Evolutionary conservation across 1,140 invertebrate species (phyloP).

Genomic region (Leucophenga varia): DNA sequence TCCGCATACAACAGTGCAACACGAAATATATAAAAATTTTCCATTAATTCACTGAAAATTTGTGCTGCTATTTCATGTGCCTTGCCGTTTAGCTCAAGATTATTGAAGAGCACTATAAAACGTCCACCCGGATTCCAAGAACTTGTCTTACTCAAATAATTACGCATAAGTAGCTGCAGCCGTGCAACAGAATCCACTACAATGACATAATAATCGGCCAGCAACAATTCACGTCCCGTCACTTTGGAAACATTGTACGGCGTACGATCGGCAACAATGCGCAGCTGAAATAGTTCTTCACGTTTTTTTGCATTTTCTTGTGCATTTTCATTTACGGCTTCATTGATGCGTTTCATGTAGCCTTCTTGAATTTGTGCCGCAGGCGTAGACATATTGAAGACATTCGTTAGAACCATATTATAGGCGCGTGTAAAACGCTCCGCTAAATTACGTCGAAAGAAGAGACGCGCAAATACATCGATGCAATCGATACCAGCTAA

Average conservation of each 20-base stretch:
- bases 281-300: slow-evolving; percentile 32
- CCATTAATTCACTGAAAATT: slow-evolving; percentile 35
- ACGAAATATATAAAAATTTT: slow-evolving; percentile 39
- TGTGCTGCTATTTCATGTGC: slow-evolving; percentile 21
- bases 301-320: background rate
- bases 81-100: slow-evolving; percentile 11
- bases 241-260: background rate
- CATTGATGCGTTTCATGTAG: slow-evolving; percentile 33
- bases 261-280: slow-evolving; percentile 30
- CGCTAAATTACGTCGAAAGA: slow-evolving; percentile 30
- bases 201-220: slow-evolving; percentile 43
- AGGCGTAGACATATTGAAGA: slow-evolving; percentile 37
- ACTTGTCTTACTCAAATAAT: slow-evolving; percentile 21
- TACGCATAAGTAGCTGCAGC: slow-evolving; percentile 21
- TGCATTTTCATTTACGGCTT: slow-evolving; percentile 26
- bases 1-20: slow-evolving; percentile 41
- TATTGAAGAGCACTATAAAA: slow-evolving; percentile 45
- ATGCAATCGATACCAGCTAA: slow-evolving; percentile 41
- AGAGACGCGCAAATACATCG: slow-evolving; percentile 35
- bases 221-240: slow-evolving; percentile 19
- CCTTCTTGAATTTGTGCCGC: slow-evolving; percentile 39
- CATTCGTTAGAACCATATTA: slow-evolving; percentile 35
- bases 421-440: slow-evolving; percentile 36
- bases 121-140: slow-evolving; percentile 51
- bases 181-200: slow-evolving; percentile 29